These are phyloP conservation scores for Mnemiopsis leidyi DNA, from an alignment of 37 sponge, comb jelly and placozoan genomes.

Conservation along the genomic window DNA sequence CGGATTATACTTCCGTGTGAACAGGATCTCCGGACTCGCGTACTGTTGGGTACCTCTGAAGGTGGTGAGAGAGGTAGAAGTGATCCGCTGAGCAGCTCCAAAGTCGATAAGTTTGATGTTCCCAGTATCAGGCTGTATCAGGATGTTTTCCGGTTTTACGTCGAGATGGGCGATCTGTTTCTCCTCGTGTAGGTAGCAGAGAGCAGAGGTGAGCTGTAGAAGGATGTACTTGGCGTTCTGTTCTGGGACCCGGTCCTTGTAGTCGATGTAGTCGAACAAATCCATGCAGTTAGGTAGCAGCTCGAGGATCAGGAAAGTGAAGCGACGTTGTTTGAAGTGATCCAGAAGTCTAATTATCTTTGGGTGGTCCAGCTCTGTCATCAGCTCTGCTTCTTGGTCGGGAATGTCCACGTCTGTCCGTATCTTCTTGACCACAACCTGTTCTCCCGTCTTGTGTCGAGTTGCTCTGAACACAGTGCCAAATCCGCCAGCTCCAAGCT, in stretches of 20 bases:
- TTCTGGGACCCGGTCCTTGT: constrained; percentile 3
- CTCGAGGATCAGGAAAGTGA: constrained; percentile 34
- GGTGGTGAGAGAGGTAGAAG: background rate
- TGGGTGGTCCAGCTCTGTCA: constrained; percentile 17
- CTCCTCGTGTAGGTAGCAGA: constrained; percentile 56
- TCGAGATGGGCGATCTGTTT: constrained; percentile 23
- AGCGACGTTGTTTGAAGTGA: background rate
- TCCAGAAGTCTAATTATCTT: constrained; percentile 49
- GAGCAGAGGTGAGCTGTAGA: background rate
- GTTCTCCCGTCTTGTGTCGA: background rate
- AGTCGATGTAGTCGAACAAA: constrained; percentile 64
- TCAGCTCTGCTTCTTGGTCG: background rate
- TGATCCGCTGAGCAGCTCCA: constrained; percentile 39
- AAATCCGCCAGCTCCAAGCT: constrained; percentile 24
- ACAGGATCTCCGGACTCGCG: constrained; percentile 58
- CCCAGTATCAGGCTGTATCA: background rate
- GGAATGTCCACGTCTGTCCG: background rate
- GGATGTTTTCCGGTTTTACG: constrained; percentile 54
- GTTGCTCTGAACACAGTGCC: constrained; percentile 27
- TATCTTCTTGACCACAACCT: constrained; percentile 62
- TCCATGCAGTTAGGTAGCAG: constrained; percentile 37
- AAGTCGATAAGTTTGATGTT: constrained; percentile 57
- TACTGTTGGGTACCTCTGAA: constrained; percentile 55
- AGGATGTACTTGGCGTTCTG: constrained; percentile 36
- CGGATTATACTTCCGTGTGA: background rate